Evolutionary conservation across 2,797 vertebrate genomes (phyloP).

Genomic region (Enteromius argenteus): DNA sequence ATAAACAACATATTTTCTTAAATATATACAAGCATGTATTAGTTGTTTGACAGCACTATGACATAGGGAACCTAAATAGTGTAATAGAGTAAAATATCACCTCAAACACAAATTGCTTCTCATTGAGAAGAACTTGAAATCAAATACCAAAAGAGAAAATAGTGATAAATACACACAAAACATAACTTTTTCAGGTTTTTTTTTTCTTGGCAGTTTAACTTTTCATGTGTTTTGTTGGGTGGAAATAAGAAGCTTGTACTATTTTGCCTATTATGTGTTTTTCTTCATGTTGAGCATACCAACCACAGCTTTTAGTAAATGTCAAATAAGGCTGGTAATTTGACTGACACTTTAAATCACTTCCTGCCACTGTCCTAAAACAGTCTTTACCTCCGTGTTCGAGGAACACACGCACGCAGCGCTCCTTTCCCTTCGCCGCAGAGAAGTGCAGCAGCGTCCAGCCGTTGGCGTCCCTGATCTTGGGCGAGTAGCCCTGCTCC

Average conservation of each 20-base stretch:
- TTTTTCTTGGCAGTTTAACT: background rate
- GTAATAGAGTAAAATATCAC: background rate
- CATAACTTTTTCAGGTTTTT: background rate
- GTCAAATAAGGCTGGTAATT: background rate
- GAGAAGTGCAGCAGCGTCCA: constrained; percentile 99
- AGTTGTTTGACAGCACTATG: too few relatives aligned
- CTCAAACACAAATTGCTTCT: background rate
- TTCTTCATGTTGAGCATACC: background rate
- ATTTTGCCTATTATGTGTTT: background rate
- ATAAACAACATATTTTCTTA: too few relatives aligned
- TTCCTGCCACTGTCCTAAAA: background rate
- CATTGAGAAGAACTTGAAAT: background rate
- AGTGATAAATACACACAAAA: background rate
- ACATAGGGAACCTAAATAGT: background rate
- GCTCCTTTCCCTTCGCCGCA: constrained; percentile 94
- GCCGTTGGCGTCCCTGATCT: constrained; percentile 95
- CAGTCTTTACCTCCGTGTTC: constrained; percentile 92
- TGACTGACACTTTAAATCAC: background rate
- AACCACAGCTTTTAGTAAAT: background rate
- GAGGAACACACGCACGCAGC: constrained; percentile 96
- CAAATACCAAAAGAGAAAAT: too few relatives aligned
- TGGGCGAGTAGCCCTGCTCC: constrained; percentile 96
- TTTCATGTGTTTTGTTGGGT: background rate
- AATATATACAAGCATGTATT: too few relatives aligned
- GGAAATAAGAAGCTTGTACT: background rate